A percentile compares a stretch with the other conserved stretches of the same genome.
These are phyloP conservation scores for Heliconius nattereri DNA, from an alignment of 1,140 invertebrate genomes.

Conservation along the genomic window DNA sequence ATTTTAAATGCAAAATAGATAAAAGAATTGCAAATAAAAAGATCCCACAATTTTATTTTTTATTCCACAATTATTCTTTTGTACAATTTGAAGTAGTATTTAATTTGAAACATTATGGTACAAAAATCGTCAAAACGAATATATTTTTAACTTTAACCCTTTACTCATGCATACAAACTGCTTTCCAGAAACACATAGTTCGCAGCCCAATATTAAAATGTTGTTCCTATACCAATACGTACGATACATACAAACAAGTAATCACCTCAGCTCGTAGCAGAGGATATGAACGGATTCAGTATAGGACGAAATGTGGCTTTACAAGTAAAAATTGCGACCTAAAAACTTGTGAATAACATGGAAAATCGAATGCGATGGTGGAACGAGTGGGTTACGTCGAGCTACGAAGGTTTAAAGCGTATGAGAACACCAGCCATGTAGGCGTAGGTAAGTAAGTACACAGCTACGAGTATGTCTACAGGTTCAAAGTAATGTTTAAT, in stretches of 20 bases:
- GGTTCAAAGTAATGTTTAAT: background rate
- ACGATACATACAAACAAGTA: background rate
- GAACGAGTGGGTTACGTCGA: conserved; percentile 15
- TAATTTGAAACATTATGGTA: too few species aligned
- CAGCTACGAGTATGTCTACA: background rate
- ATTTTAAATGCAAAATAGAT: background rate
- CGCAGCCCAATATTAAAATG: background rate
- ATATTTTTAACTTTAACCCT: too few species aligned
- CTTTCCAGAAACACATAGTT: background rate
- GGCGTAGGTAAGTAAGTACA: background rate
- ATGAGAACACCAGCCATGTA: background rate
- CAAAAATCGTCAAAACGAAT: too few species aligned
- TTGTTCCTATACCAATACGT: background rate
- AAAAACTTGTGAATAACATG: conserved; percentile 22
- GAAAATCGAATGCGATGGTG: conserved; percentile 24
- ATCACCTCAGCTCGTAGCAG: background rate
- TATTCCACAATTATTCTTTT: too few species aligned
- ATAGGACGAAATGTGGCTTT: conserved; percentile 25
- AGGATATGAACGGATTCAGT: background rate
- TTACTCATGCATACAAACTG: background rate
- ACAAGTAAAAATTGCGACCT: conserved; percentile 13
- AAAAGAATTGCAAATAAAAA: background rate
- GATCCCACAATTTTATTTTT: background rate
- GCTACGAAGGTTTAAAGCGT: background rate
- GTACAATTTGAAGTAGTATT: too few species aligned